These are phyloP conservation scores for Zosterops pallidus DNA, from an alignment of 2,113 vertebrate genomes.

Conservation along the genomic window DNA sequence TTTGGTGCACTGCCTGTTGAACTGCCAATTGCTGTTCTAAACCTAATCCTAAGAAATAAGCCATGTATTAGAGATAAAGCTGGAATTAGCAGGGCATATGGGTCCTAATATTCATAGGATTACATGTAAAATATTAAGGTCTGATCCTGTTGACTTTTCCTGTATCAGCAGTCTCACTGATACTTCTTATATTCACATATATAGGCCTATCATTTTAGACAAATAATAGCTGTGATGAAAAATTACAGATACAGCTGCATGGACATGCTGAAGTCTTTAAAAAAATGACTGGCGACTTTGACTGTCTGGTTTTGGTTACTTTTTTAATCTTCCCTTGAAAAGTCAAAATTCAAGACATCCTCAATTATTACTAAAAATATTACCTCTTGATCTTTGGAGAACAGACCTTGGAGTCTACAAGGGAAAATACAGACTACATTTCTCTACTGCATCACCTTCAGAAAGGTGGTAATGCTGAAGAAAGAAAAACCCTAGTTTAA, in stretches of 20 bases:
- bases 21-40: neutral
- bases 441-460: neutral
- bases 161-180: neutral
- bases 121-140: constrained; percentile 17
- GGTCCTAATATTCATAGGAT: constrained; percentile 32
- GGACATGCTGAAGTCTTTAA: neutral
- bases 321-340: neutral
- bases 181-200: neutral
- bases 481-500: neutral
- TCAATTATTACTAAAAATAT: neutral
- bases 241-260: neutral
- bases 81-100: constrained; percentile 42
- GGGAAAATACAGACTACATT: neutral
- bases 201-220: neutral
- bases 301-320: neutral
- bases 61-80: neutral
- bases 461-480: neutral
- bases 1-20: neutral
- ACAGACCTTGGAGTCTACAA: neutral
- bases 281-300: neutral
- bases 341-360: neutral
- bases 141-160: neutral
- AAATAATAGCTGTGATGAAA: neutral
- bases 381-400: neutral
- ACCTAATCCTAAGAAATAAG: constrained; percentile 47